phyloP scores from a whole-genome alignment of 2,113 vertebrate species.

The Aegithalos caudatus region DNA sequence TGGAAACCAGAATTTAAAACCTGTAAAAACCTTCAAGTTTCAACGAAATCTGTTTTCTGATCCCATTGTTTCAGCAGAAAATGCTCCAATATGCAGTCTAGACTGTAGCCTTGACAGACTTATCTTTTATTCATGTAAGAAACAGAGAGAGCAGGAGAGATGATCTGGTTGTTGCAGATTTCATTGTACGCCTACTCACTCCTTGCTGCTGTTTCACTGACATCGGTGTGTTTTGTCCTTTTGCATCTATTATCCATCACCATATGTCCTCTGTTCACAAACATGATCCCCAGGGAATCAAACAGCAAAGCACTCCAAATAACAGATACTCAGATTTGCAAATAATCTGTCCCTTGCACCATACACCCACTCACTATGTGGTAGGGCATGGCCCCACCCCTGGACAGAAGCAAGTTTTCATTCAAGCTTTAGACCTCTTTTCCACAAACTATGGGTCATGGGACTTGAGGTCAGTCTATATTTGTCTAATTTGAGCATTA shows the following conservation, averaged over 20 bases:
- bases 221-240: slow-evolving; percentile 22
- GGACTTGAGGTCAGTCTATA: neutral
- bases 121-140: slow-evolving; percentile 34
- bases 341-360: neutral
- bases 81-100: slow-evolving; percentile 5
- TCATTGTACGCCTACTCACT: neutral
- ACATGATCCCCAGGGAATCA: neutral
- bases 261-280: neutral
- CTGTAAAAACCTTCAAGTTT: neutral
- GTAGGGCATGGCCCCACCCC: neutral
- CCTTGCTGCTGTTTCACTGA: neutral
- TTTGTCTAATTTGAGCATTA: neutral
- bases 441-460: neutral
- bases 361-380: neutral
- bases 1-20: neutral
- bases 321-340: neutral
- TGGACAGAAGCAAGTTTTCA: neutral
- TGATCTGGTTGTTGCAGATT: neutral
- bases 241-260: neutral
- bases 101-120: neutral
- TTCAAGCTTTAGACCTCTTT: neutral
- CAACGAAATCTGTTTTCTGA: neutral
- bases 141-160: neutral
- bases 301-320: neutral
- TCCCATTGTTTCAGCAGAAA: neutral